phyloP scores from a whole-genome alignment of 2,797 vertebrate genomes.

The Leptoclinus maculatus region DNA sequence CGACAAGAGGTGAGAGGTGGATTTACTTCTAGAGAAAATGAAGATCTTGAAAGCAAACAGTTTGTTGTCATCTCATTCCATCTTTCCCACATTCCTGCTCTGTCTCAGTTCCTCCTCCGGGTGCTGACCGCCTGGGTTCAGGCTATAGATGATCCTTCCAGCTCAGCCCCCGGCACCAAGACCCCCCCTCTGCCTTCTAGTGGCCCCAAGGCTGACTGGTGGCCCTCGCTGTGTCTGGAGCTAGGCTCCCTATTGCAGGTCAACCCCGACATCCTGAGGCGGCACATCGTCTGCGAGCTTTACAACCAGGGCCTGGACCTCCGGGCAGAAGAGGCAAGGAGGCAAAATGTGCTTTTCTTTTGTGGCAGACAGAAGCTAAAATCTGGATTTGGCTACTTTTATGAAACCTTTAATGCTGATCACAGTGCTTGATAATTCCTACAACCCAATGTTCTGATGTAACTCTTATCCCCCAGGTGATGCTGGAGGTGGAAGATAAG shows the following conservation, averaged over 20 bases:
- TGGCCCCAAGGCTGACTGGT: conserved; percentile 81
- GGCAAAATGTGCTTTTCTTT: not conserved
- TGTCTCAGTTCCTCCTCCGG: conserved; percentile 89
- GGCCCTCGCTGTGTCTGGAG: conserved; percentile 90
- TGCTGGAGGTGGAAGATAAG: conserved; percentile 92
- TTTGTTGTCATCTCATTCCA: not conserved
- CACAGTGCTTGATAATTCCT: not conserved
- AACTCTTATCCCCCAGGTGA: conserved; percentile 81
- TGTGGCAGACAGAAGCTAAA: not conserved
- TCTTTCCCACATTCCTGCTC: not conserved
- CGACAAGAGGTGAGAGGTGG: conserved; percentile 88
- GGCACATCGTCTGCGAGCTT: conserved; percentile 94
- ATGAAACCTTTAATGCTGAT: not conserved
- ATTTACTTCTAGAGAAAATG: not conserved
- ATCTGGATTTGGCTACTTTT: not conserved
- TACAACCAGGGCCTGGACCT: conserved; percentile 94
- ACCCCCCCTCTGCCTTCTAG: conserved; percentile 19
- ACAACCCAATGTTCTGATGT: not conserved
- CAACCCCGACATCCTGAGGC: conserved; percentile 88
- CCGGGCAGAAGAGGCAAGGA: conserved; percentile 91
- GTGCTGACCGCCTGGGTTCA: conserved; percentile 90
- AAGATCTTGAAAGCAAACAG: not conserved
- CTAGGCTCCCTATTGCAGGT: conserved; percentile 92
- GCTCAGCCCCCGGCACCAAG: conserved; percentile 20
- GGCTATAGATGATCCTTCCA: conserved; percentile 77